phyloP scores from a whole-genome alignment of 1,140 invertebrate genomes.

The Dendroctonus ponderosae region DNA sequence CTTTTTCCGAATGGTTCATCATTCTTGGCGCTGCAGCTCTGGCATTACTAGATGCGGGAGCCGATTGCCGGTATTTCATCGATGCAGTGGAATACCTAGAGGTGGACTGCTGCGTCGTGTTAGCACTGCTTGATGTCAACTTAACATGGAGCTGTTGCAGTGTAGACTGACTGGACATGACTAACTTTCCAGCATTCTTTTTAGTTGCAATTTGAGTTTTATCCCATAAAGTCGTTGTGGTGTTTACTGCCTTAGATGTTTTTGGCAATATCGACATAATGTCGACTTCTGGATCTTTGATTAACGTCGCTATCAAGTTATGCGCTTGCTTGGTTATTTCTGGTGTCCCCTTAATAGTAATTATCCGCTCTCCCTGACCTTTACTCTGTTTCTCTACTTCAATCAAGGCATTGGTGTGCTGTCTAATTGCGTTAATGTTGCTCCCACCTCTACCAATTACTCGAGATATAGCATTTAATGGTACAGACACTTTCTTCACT shows the following conservation, averaged over 20 bases:
- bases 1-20: slow-evolving; percentile 53
- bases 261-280: slow-evolving; percentile 79
- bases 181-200: slow-evolving; percentile 45
- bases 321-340: slow-evolving; percentile 90
- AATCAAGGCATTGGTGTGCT: slow-evolving; percentile 92
- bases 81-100: slow-evolving; percentile 36
- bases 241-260: slow-evolving; percentile 57
- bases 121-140: no score
- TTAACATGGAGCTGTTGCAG: slow-evolving; percentile 18
- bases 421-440: slow-evolving; percentile 95
- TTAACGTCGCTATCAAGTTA: slow-evolving; percentile 78
- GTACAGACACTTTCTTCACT: slow-evolving; percentile 87
- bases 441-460: slow-evolving; percentile 94
- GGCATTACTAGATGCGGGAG: slow-evolving; percentile 46
- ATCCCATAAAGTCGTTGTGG: slow-evolving; percentile 58
- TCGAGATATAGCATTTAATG: slow-evolving; percentile 89
- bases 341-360: slow-evolving; percentile 91
- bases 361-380: slow-evolving; percentile 88
- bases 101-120: no score
- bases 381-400: slow-evolving; percentile 97
- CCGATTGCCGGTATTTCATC: slow-evolving; percentile 50
- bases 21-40: slow-evolving; percentile 57
- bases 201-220: slow-evolving; percentile 55
- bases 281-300: slow-evolving; percentile 92
- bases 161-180: slow-evolving; percentile 35